Evolutionary conservation across 2,113 vertebrate genomes (phyloP).

Genomic region (Tor tambroides): DNA sequence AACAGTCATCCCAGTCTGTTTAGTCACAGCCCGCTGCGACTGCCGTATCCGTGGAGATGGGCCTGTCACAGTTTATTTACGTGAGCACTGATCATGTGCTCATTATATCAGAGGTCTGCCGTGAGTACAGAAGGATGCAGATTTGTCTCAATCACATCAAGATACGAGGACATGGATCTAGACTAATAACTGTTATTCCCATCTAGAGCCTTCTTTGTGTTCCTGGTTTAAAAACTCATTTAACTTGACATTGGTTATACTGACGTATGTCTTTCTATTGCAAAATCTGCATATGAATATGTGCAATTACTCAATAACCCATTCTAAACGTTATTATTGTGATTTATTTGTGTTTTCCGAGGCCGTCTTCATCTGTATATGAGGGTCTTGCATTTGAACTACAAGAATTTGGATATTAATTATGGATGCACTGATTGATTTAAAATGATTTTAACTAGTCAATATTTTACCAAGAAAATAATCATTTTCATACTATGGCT

Average conservation of each 20-base stretch:
- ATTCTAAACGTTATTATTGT: not conserved
- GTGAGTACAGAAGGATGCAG: constrained; percentile 25
- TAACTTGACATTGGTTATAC: constrained; percentile 4
- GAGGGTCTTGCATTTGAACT: not conserved
- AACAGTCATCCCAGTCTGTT: constrained; percentile 9
- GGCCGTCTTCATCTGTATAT: not conserved
- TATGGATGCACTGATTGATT: not conserved
- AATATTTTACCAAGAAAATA: not conserved
- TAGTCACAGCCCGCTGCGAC: constrained; percentile 26
- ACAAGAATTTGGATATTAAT: not conserved
- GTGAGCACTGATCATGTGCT: constrained; percentile 52
- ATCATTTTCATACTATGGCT: not conserved
- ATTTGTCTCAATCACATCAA: constrained; percentile 43
- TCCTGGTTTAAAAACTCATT: constrained; percentile 2
- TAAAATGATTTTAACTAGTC: not conserved
- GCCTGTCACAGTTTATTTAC: constrained; percentile 51
- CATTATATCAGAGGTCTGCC: constrained; percentile 52
- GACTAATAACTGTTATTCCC: constrained; percentile 35
- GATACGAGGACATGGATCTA: constrained; percentile 26
- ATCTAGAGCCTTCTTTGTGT: not conserved
- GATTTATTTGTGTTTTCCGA: not conserved
- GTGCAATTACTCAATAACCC: not conserved
- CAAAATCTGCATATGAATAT: not conserved
- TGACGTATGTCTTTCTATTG: not conserved
- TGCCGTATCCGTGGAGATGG: constrained; percentile 43